Base-by-base conservation (phyloP, 1,140 invertebrate species). In the Cherax destructor region DNA sequence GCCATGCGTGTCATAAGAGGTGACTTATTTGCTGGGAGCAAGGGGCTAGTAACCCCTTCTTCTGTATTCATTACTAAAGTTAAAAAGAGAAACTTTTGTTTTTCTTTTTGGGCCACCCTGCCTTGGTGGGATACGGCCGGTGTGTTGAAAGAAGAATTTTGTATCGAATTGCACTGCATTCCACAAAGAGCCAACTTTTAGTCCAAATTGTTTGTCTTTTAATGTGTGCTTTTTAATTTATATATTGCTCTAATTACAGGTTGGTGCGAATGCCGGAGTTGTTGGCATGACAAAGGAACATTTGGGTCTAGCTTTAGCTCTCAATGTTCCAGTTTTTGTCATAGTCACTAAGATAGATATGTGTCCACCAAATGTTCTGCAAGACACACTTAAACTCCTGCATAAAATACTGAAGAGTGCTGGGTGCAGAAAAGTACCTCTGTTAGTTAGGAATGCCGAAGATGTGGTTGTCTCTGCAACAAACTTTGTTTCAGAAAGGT, bases 231-330 rank as follows among this genome's bases (percentile, higher is more conserved):
- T 56, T 65, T 13, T 21, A 6, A 65, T 65, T 59, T 16, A 5
- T 65, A 1, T 49, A 18, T 74, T 30, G 24, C 24, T 4, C 9
- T 74, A 30, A n/a, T 81, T 86, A 11, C 80, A 93, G 92, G 96
- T 99, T 93, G 99, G 99, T 86, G 98, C 99, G 3, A 99, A 99
- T 96, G 98, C 99, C 49, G 99, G 99, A 84, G 98, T 99, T 89
- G 97, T 99, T 92, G 99, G 99, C 77, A 99, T 99, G 98, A 99
- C 99, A 0, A 99, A 99, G 95, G 99, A 99, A 95, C 99, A 99
- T 95, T 95, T 99, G 21, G 99, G 99, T 24, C 95, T 41, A 72
- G 98, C 99, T 10, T 95, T 99, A 91, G 99, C 99, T 3, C 95
- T 99, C 16, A 98, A 97, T 69, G 99, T 99, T 77, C 99, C 99